phyloP scores from a whole-genome alignment of 2,113 vertebrate species.

The Nymphicus hollandicus region DNA sequence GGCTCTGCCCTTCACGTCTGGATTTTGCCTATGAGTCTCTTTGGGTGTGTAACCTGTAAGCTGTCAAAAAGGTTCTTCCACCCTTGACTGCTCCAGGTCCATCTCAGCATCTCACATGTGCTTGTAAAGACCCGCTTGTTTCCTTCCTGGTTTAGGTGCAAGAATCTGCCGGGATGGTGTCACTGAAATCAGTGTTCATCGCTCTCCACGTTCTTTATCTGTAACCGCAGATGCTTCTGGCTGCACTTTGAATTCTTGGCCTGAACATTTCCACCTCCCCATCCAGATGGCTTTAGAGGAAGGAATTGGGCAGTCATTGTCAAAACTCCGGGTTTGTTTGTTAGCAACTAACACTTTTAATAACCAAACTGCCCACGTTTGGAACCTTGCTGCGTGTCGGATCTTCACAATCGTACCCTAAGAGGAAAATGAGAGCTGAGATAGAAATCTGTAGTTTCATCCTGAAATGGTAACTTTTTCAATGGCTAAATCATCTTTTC shows the following conservation, averaged over 20 bases:
- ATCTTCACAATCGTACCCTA: fast-evolving
- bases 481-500: background rate
- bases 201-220: background rate
- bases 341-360: background rate
- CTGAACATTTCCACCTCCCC: background rate
- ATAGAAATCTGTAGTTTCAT: background rate
- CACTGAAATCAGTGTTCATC: fast-evolving
- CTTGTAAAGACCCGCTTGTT: background rate
- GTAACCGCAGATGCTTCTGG: background rate
- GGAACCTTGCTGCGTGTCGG: background rate
- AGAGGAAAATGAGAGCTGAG: background rate
- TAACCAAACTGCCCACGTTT: background rate
- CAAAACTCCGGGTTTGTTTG: background rate
- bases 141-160: too few species aligned
- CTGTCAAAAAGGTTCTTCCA: background rate
- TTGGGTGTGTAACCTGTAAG: background rate
- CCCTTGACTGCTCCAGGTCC: background rate
- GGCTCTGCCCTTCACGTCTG: background rate
- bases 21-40: background rate
- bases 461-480: background rate
- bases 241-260: background rate
- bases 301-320: background rate
- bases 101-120: too few species aligned
- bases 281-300: background rate
- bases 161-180: background rate